phyloP scores from a whole-genome alignment of 2,797 vertebrate species.

The Phoeniculus purpureus region DNA sequence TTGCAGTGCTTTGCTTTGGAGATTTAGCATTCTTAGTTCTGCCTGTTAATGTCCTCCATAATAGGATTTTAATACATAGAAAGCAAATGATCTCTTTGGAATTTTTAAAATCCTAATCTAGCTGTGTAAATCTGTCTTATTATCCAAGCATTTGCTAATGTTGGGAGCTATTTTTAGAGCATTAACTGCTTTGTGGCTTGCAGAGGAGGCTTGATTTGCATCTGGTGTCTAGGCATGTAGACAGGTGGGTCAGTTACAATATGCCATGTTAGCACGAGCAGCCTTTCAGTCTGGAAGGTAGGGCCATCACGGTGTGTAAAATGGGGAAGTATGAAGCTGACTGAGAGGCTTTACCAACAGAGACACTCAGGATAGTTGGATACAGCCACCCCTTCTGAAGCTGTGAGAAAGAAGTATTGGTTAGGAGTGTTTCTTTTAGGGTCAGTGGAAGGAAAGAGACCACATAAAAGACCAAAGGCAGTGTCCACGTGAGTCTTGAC shows the following conservation, averaged over 20 bases:
- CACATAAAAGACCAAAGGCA: background rate
- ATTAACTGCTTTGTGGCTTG: constrained; percentile 5
- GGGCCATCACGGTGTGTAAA: background rate
- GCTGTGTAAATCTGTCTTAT: constrained; percentile 15
- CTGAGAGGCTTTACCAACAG: background rate
- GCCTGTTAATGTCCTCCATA: constrained; percentile 35
- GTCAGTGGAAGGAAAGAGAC: background rate
- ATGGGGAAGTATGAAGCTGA: background rate
- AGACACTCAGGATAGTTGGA: background rate
- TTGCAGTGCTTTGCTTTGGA: background rate
- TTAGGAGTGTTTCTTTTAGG: background rate
- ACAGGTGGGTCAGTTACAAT: background rate
- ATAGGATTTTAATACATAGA: constrained; percentile 50
- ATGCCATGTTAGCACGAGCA: background rate
- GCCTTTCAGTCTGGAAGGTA: background rate
- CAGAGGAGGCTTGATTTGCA: background rate
- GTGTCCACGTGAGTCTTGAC: background rate
- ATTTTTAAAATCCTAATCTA: constrained; percentile 23
- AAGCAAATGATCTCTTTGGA: constrained; percentile 30
- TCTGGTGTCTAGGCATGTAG: background rate
- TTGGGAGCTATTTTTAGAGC: constrained; percentile 4
- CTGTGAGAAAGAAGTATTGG: background rate
- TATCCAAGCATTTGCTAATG: constrained; percentile 5
- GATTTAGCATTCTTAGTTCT: constrained; percentile 4
- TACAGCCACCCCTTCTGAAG: background rate